These are phyloP conservation scores for Pocota personata DNA, from an alignment of 2,888 invertebrate genomes.

Conservation along the genomic window DNA sequence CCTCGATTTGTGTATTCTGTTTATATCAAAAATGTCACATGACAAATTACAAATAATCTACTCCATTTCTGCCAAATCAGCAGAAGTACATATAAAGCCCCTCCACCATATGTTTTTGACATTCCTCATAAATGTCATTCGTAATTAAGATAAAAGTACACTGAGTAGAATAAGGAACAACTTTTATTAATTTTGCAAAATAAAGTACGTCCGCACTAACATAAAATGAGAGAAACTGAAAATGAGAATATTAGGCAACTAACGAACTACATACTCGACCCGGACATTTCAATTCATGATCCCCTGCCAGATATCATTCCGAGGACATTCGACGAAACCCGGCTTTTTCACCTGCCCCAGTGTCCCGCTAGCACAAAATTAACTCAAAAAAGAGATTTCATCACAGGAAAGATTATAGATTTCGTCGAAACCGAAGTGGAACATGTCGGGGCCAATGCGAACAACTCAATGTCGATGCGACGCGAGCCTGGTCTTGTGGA, in stretches of 20 bases:
- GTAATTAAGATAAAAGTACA: background rate
- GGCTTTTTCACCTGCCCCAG: slow-evolving; percentile 78
- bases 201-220: background rate
- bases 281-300: slow-evolving; percentile 80
- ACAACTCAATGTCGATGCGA: slow-evolving; percentile 91
- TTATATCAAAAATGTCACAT: too few species aligned
- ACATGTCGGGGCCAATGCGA: slow-evolving; percentile 86
- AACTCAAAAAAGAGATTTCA: slow-evolving; percentile 85
- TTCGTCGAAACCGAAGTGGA: slow-evolving; percentile 86
- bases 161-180: background rate
- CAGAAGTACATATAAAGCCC: background rate
- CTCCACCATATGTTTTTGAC: slow-evolving; percentile 6
- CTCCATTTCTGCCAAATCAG: background rate
- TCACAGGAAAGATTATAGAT: slow-evolving; percentile 89
- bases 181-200: background rate
- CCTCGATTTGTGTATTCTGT: too few species aligned
- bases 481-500: slow-evolving; percentile 90
- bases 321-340: slow-evolving; percentile 78
- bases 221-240: slow-evolving; percentile 33
- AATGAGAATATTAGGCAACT: slow-evolving; percentile 75
- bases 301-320: slow-evolving; percentile 80
- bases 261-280: slow-evolving; percentile 79
- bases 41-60: background rate
- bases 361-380: slow-evolving; percentile 80
- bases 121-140: background rate